These are phyloP conservation scores for Pharmacophagus antenor DNA, from an alignment of 2,888 invertebrate species.

Conservation along the genomic window DNA sequence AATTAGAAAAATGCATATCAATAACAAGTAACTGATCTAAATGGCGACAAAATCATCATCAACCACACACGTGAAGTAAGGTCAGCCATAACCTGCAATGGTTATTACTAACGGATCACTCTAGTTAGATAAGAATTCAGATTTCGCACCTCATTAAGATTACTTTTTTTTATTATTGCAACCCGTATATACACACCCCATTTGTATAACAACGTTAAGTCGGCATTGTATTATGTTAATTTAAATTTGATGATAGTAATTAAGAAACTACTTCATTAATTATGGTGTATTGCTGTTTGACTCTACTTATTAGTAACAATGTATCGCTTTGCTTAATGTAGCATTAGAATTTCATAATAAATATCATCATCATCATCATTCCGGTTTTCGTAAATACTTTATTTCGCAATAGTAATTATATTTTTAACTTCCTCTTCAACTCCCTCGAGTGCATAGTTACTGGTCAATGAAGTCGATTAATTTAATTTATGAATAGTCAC, in stretches of 20 bases:
- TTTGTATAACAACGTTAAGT: constrained; percentile 3
- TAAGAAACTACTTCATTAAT: constrained; percentile 21
- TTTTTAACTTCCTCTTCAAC: not conserved
- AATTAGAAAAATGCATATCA: not conserved
- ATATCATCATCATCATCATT: constrained; percentile 9
- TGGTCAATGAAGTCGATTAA: not conserved
- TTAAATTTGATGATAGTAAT: constrained; percentile 17
- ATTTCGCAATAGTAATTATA: constrained; percentile 19
- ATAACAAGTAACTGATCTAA: too few species aligned
- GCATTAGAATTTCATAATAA: constrained; percentile 22
- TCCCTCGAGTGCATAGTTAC: not conserved
- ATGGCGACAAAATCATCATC: too few species aligned
- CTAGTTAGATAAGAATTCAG: constrained; percentile 18
- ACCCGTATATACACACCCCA: not conserved
- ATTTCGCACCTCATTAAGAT: constrained; percentile 16
- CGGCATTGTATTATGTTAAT: not conserved
- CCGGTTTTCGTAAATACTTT: constrained; percentile 8
- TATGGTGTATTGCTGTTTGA: constrained; percentile 7
- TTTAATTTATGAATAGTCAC: too few species aligned
- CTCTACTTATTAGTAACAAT: constrained; percentile 3
- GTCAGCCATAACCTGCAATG: not conserved
- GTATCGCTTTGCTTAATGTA: constrained; percentile 4
- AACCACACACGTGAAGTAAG: too few species aligned
- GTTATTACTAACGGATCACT: constrained; percentile 12
- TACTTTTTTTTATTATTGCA: constrained; percentile 8